A percentile compares a stretch with the other conserved stretches of the same genome.
These are phyloP conservation scores for Austrofundulus limnaeus DNA, from an alignment of 2,113 vertebrate genomes.

Conservation along the genomic window DNA sequence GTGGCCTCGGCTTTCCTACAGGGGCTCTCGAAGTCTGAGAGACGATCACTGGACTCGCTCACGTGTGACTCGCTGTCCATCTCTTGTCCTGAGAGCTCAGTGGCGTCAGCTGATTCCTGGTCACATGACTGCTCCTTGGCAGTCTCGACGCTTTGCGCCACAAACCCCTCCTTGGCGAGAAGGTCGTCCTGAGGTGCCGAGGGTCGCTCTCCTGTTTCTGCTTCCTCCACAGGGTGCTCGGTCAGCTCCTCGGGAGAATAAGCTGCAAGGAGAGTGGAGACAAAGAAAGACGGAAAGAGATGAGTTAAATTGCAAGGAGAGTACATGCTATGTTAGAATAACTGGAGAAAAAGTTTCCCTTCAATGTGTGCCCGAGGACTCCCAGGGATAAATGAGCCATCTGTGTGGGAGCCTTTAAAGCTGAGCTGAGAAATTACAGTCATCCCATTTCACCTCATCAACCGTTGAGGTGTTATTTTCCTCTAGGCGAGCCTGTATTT, in stretches of 20 bases:
- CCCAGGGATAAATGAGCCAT: slow-evolving; percentile 80
- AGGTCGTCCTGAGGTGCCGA: slow-evolving; percentile 83
- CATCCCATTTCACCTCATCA: slow-evolving; percentile 82
- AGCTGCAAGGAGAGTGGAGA: slow-evolving; percentile 81
- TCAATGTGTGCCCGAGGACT: slow-evolving; percentile 80
- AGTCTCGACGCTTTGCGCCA: slow-evolving; percentile 74
- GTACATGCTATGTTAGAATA: slow-evolving; percentile 76
- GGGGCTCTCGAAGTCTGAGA: slow-evolving; percentile 89
- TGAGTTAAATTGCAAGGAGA: slow-evolving; percentile 72
- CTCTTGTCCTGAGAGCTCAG: slow-evolving; percentile 91
- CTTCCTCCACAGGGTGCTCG: slow-evolving; percentile 82
- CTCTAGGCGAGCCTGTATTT: slow-evolving; percentile 80
- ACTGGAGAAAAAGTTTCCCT: slow-evolving; percentile 79
- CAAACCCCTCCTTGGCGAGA: slow-evolving; percentile 84
- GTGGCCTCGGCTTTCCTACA: slow-evolving; percentile 87
- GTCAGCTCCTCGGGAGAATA: slow-evolving; percentile 93
- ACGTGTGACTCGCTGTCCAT: slow-evolving; percentile 95
- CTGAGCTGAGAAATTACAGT: slow-evolving; percentile 82
- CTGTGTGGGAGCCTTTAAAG: slow-evolving; percentile 81
- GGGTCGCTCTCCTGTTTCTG: slow-evolving; percentile 78
- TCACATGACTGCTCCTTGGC: slow-evolving; percentile 84
- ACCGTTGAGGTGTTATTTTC: slow-evolving; percentile 80
- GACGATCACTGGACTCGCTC: slow-evolving; percentile 92
- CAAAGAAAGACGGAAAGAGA: slow-evolving; percentile 72
- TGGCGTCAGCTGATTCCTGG: slow-evolving; percentile 84